Base-by-base conservation (phyloP, 2,888 invertebrate species). In the Cephus sareptanus region DNA sequence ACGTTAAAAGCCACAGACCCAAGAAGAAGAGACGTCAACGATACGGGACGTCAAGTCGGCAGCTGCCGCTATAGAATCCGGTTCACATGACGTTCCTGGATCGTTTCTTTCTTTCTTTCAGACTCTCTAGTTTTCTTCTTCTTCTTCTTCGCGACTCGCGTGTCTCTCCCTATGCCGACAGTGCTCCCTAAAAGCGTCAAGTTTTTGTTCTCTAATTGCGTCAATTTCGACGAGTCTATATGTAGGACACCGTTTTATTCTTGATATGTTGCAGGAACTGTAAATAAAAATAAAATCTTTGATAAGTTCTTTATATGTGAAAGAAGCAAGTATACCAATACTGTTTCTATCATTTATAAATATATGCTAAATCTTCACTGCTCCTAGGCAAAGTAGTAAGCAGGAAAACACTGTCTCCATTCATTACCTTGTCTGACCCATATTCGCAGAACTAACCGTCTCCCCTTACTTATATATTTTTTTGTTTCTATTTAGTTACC, bases 61-160 rank as follows among this genome's bases (percentile, higher is more conserved):
- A 88, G 87, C 88, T 87, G 88, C 84, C 81, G 84, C 79, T 83
- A 79, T 82, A 81, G 87, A 88, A 89, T 90, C 89, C 89, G 89
- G 89, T 90, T 90, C 89, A 88, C 89, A 90, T 89, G 89, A 83
- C 71, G 71, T 34, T 83, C 79, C 79, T 77, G 77, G 78, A 79
- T 81, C 80, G 76, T 70, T 81, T 80, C 77, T 69, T 81, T 76
- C 79, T 80, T 40, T 74, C 73, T 71, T 35, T 71, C 31, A 33
- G 33, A 34, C 71, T 13, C 70, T 30, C 71, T 71, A 31, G 71
- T 33, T 71, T 71, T 71, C 71, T 71, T 71, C 71, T 15, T 71
- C 71, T 33, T 34, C 33, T 34, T 34, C 71, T 33, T 71, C 71
- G 71, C 71, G 11, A 71, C 71, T 71, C 71, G 71, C 71, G 71